Conservation (phyloP, 2,113 vertebrate species). For the Panthera uncia region DNA sequence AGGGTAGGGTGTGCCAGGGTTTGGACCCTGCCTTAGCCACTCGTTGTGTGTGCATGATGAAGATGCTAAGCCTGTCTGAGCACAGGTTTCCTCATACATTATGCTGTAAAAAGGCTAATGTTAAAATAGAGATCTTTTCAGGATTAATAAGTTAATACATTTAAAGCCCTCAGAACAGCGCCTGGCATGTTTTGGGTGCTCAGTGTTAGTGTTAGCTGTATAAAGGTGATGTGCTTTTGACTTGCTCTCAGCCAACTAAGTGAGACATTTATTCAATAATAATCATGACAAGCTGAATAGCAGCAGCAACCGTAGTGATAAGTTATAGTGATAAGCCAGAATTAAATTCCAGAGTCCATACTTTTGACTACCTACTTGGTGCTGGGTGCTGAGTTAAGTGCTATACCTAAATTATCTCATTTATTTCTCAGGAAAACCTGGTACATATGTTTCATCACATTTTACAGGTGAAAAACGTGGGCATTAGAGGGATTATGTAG, state of each 20-base stretch:
- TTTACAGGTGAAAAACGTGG: not conserved
- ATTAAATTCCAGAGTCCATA: not conserved
- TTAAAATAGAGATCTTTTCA: slow-evolving; percentile 19
- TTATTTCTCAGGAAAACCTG: not conserved
- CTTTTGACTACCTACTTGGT: not conserved
- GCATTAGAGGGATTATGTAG: not conserved
- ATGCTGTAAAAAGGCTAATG: not conserved
- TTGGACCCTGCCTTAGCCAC: not conserved
- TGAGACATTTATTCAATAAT: not conserved
- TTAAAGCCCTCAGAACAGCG: not conserved
- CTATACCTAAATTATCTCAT: not conserved
- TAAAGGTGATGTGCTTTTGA: not conserved
- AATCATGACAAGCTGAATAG: not conserved
- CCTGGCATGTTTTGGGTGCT: not conserved
- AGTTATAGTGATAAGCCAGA: not conserved
- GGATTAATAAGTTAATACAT: not conserved
- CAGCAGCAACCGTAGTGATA: not conserved
- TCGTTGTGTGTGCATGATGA: not conserved
- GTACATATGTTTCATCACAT: not conserved
- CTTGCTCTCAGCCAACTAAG: not conserved
- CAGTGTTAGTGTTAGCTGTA: not conserved
- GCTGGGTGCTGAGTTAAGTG: not conserved
- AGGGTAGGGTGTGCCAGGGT: not conserved
- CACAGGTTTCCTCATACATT: not conserved
- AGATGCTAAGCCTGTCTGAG: not conserved